phyloP scores from a whole-genome alignment of 2,797 vertebrate genomes.

The Rallus crepitans region DNA sequence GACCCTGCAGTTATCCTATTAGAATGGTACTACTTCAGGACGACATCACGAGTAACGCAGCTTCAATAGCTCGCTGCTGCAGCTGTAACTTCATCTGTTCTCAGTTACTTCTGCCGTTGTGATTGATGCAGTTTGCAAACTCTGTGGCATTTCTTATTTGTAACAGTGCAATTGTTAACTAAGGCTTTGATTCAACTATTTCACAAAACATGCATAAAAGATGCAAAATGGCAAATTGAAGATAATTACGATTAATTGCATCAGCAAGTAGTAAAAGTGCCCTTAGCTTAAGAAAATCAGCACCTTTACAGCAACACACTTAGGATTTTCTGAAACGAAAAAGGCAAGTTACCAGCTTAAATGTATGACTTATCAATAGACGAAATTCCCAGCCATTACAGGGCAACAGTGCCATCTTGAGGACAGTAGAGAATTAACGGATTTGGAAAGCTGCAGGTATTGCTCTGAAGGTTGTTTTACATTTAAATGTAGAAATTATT shows the following conservation, averaged over 20 bases:
- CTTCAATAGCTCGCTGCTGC: not conserved
- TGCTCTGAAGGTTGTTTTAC: not conserved
- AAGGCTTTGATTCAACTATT: not conserved
- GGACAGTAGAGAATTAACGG: not conserved
- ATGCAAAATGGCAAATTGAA: not conserved
- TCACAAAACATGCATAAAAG: not conserved
- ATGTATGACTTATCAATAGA: not conserved
- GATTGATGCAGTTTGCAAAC: not conserved
- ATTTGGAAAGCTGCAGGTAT: not conserved
- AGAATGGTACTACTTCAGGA: not conserved
- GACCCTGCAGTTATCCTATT: not conserved
- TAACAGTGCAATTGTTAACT: not conserved
- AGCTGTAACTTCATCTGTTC: not conserved
- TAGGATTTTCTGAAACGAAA: not conserved
- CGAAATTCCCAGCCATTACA: not conserved
- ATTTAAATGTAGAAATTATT: not conserved
- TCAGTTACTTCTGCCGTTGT: not conserved
- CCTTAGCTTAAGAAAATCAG: not conserved
- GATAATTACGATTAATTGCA: not conserved
- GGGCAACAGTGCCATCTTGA: conserved; percentile 63
- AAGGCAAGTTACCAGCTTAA: not conserved
- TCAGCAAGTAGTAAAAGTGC: not conserved
- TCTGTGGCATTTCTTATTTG: not conserved
- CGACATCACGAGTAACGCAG: not conserved
- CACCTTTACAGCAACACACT: not conserved